phyloP scores from a whole-genome alignment of 2,797 vertebrate species.

The Pygocentrus nattereri region DNA sequence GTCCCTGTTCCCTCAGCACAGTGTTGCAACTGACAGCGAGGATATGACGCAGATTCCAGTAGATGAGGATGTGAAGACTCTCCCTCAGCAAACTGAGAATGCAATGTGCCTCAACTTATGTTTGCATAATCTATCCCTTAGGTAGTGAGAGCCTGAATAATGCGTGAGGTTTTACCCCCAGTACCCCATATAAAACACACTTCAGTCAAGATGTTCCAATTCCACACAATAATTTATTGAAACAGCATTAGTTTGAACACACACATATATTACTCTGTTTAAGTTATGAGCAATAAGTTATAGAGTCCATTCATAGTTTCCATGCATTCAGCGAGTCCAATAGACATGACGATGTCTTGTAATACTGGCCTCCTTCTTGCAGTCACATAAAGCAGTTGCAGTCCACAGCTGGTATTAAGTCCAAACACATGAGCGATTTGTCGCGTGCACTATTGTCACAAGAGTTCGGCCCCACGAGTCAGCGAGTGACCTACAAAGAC shows the following conservation, averaged over 20 bases:
- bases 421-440: constrained; percentile 18
- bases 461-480: constrained; percentile 21
- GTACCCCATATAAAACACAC: constrained; percentile 57
- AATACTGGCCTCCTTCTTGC: constrained; percentile 40
- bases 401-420: constrained; percentile 43
- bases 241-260: constrained; percentile 38
- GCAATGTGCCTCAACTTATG: constrained; percentile 30
- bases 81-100: constrained; percentile 44
- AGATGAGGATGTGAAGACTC: constrained; percentile 53
- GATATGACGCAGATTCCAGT: constrained; percentile 57
- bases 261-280: constrained; percentile 70
- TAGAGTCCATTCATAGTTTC: constrained; percentile 40
- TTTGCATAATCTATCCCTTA: constrained; percentile 37
- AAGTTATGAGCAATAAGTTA: constrained; percentile 62
- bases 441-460: not conserved
- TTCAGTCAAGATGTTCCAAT: constrained; percentile 42
- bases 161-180: not conserved
- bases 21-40: constrained; percentile 36
- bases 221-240: constrained; percentile 77
- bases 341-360: constrained; percentile 20
- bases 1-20: constrained; percentile 21
- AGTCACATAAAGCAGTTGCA: constrained; percentile 46
- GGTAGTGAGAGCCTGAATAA: not conserved
- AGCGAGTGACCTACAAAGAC: constrained; percentile 6
- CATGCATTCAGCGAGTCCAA: constrained; percentile 19